These are phyloP conservation scores for Teleogryllus occipitalis DNA, from an alignment of 1,140 invertebrate genomes.

Conservation along the genomic window DNA sequence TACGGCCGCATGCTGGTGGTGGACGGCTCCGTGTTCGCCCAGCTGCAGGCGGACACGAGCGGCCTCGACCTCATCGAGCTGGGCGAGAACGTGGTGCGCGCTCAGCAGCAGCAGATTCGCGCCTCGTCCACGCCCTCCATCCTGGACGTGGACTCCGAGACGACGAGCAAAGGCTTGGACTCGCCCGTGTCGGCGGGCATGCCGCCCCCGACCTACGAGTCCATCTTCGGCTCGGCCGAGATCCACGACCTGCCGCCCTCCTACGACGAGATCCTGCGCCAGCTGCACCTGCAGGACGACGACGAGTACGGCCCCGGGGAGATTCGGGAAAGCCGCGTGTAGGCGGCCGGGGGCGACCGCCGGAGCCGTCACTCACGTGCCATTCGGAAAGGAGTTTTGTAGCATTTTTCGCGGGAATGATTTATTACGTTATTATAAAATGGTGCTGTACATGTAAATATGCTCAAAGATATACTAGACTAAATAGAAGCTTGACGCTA, in stretches of 20 bases:
- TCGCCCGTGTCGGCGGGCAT: conserved; percentile 17
- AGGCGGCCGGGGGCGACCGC: neutral
- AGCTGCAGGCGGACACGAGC: conserved; percentile 35
- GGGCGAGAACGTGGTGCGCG: conserved; percentile 41
- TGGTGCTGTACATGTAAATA: neutral
- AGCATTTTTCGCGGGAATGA: no score
- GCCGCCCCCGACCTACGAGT: conserved; percentile 40
- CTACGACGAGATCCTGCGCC: conserved; percentile 38
- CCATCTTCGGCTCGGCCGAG: conserved; percentile 38
- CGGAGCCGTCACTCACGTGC: neutral
- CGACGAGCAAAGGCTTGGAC: conserved; percentile 36
- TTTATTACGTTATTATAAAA: neutral
- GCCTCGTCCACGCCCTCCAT: conserved; percentile 34
- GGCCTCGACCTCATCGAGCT: conserved; percentile 45
- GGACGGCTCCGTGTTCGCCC: conserved; percentile 42
- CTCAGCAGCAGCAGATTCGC: conserved; percentile 30
- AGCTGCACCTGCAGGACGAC: conserved; percentile 29
- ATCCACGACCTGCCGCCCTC: conserved; percentile 37
- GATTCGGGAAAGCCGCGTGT: conserved; percentile 38
- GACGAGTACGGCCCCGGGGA: conserved; percentile 29
- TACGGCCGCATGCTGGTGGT: conserved; percentile 50
- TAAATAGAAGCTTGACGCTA: neutral
- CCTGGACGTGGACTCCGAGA: conserved; percentile 37
- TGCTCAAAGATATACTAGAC: neutral
- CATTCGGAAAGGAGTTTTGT: neutral